Evolutionary conservation across 2,888 invertebrate species (phyloP).

Genomic region (Allygus modestus): DNA sequence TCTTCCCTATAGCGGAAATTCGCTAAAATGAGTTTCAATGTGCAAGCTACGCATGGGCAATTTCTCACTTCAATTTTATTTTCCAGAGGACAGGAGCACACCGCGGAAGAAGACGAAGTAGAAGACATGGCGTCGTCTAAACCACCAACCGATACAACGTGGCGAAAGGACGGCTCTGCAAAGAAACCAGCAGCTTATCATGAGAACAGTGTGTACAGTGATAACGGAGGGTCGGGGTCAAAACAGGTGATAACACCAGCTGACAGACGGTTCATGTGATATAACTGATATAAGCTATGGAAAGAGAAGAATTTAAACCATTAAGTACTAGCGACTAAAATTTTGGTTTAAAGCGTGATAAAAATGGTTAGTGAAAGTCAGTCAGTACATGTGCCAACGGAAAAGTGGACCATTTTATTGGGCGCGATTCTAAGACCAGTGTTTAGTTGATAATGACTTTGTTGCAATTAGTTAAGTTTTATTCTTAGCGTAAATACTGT

Average conservation of each 20-base stretch:
- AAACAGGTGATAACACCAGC: constrained; percentile 16
- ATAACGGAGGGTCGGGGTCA: not conserved
- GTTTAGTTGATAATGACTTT: constrained; percentile 10
- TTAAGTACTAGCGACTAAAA: not conserved
- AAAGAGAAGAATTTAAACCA: not conserved
- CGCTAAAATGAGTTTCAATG: no score
- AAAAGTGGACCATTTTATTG: constrained; percentile 8
- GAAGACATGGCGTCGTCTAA: not conserved
- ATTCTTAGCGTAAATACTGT: not conserved
- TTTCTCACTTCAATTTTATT: not conserved
- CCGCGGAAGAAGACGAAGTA: constrained; percentile 15
- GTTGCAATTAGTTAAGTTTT: not conserved
- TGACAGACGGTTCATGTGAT: constrained; percentile 44
- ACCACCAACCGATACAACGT: not conserved
- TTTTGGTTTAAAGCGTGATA: not conserved
- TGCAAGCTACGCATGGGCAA: no score
- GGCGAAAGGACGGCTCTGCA: not conserved
- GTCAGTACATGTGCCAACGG: constrained; percentile 28
- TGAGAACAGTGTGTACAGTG: constrained; percentile 10
- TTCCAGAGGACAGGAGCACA: constrained; percentile 7
- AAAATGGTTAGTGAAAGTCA: not conserved
- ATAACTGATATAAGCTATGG: not conserved
- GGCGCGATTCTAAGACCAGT: constrained; percentile 26
- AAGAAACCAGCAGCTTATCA: not conserved
- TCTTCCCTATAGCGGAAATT: no score